phyloP scores from a whole-genome alignment of 37 sponge, comb jelly and placozoan species.

The Mnemiopsis leidyi region DNA sequence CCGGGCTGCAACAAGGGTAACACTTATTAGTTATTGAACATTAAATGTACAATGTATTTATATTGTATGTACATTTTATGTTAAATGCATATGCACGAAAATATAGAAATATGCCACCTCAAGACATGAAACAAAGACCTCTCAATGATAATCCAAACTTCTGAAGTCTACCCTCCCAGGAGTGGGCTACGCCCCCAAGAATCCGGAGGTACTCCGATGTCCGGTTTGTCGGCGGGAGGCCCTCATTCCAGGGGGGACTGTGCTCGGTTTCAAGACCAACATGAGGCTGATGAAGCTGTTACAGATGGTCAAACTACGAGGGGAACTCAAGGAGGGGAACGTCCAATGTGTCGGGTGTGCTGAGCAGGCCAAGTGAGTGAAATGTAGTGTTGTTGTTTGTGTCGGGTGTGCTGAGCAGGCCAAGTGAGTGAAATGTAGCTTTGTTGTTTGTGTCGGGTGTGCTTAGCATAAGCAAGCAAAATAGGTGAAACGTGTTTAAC shows the following conservation, averaged over 20 bases:
- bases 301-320: slow-evolving; percentile 58
- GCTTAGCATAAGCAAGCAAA: background rate
- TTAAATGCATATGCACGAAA: too few relatives aligned
- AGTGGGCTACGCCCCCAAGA: slow-evolving; percentile 60
- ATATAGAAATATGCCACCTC: too few relatives aligned
- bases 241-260: slow-evolving; percentile 51
- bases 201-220: slow-evolving; percentile 54
- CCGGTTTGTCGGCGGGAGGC: slow-evolving; percentile 55
- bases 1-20: slow-evolving; percentile 64
- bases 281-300: slow-evolving; percentile 51
- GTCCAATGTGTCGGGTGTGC: slow-evolving; percentile 39
- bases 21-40: too few relatives aligned
- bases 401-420: slow-evolving; percentile 12
- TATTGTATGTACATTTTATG: too few relatives aligned
- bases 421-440: slow-evolving; percentile 43
- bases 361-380: background rate
- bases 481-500: too few relatives aligned
- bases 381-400: too few relatives aligned
- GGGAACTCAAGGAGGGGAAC: slow-evolving; percentile 35
- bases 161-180: too few relatives aligned
- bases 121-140: too few relatives aligned
- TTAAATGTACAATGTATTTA: too few relatives aligned
- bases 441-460: slow-evolving; percentile 60
- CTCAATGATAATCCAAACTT: too few relatives aligned
- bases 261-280: slow-evolving; percentile 65